phyloP scores from a whole-genome alignment of 2,113 vertebrate genomes.

The Pelvicachromis taeniatus region DNA sequence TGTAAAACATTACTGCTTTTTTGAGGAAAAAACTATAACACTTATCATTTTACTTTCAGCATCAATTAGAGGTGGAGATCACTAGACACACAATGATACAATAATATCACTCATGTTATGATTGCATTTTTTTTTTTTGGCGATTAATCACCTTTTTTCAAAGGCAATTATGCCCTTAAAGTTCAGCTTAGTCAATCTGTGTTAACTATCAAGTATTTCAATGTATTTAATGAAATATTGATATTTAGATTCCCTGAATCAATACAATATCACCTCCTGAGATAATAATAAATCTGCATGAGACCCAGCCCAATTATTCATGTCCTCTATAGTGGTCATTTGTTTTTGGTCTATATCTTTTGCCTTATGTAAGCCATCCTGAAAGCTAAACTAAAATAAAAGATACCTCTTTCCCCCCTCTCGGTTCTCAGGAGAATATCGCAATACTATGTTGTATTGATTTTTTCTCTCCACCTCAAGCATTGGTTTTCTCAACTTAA shows the following conservation, averaged over 20 bases:
- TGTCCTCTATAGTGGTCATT: not conserved
- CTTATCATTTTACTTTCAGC: not conserved
- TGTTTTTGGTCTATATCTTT: not conserved
- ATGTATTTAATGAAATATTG: not conserved
- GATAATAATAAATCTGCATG: not conserved
- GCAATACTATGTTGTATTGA: not conserved
- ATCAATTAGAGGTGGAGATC: not conserved
- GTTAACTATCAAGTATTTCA: not conserved
- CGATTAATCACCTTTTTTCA: not conserved
- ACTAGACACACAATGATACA: not conserved
- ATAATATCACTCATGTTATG: not conserved
- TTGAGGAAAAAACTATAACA: not conserved
- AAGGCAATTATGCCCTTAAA: not conserved
- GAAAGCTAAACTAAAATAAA: not conserved
- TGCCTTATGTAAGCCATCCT: not conserved
- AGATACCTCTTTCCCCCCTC: not conserved
- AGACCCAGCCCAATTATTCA: not conserved
- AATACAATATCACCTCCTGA: not conserved
- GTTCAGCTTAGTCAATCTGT: not conserved
- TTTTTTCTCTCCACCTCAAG: not conserved
- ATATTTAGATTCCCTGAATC: not conserved
- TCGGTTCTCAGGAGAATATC: not conserved
- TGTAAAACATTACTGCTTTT: too few species aligned
- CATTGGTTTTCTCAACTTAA: not conserved
- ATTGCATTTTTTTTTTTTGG: not conserved